phyloP scores from a whole-genome alignment of 1,140 invertebrate species.

The Neodiprion fabricii region DNA sequence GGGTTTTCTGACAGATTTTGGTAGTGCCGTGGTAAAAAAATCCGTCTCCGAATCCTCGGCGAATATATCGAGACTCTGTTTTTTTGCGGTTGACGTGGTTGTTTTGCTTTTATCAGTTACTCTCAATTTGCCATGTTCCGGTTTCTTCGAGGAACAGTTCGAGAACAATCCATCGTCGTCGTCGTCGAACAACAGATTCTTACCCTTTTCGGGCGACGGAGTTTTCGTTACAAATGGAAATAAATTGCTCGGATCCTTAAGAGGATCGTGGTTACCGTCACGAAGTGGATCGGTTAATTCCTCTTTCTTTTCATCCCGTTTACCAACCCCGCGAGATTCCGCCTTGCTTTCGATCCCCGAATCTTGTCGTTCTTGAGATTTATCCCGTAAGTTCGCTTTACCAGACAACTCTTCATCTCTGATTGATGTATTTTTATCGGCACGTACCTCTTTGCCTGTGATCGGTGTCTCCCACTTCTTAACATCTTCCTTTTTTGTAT shows the following conservation, averaged over 20 bases:
- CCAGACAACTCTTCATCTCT: too few species aligned
- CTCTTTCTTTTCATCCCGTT: slow-evolving; percentile 13
- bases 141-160: slow-evolving; percentile 27
- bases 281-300: slow-evolving; percentile 47
- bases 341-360: background rate
- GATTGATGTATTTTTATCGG: background rate
- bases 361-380: background rate
- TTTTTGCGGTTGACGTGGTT: slow-evolving; percentile 19
- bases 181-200: slow-evolving; percentile 36
- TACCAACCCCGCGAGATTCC: slow-evolving; percentile 12
- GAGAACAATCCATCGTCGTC: slow-evolving; percentile 54
- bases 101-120: slow-evolving; percentile 20
- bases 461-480: background rate
- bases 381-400: background rate
- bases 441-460: background rate
- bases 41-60: slow-evolving; percentile 43
- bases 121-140: slow-evolving; percentile 18
- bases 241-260: slow-evolving; percentile 54
- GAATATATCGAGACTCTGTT: slow-evolving; percentile 39
- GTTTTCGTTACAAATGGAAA: slow-evolving; percentile 59
- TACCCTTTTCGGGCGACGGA: slow-evolving; percentile 54
- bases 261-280: slow-evolving; percentile 48
- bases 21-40: slow-evolving; percentile 47
- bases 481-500: background rate
- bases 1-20: slow-evolving; percentile 43